A percentile compares a stretch with the other conserved stretches of the same genome.
phyloP scores from a whole-genome alignment of 2,113 vertebrate genomes.

The Oriolus oriolus region DNA sequence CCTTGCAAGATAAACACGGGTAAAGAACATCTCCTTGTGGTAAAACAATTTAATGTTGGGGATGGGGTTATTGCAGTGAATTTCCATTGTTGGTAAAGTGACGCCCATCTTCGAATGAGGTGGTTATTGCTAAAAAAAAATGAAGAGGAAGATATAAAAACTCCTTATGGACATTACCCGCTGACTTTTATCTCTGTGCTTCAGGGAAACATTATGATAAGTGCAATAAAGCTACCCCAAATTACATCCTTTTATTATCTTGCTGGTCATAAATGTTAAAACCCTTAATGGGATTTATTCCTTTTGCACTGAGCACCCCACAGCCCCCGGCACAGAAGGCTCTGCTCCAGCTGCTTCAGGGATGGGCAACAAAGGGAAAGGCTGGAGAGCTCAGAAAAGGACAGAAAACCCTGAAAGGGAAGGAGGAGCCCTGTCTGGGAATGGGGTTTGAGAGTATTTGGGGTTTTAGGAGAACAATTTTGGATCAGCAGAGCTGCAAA shows the following conservation, averaged over 20 bases:
- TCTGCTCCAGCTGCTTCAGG: not conserved
- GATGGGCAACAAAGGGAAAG: not conserved
- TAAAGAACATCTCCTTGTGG: no score
- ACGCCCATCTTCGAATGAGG: not conserved
- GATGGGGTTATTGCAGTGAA: not conserved
- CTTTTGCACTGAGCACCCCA: not conserved
- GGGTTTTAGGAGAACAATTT: not conserved
- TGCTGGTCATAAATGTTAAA: conserved; percentile 52
- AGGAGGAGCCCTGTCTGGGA: not conserved
- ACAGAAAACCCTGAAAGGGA: not conserved
- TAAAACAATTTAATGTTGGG: not conserved
- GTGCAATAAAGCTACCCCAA: conserved; percentile 61
- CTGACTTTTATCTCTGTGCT: conserved; percentile 66
- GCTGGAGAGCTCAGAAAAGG: not conserved
- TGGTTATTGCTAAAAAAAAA: not conserved
- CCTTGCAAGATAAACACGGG: not conserved
- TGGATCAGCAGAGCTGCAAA: not conserved
- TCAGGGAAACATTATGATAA: conserved; percentile 63
- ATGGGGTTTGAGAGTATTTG: not conserved
- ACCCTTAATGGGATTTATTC: conserved; percentile 22
- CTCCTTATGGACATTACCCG: conserved; percentile 45
- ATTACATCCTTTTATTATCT: conserved; percentile 70
- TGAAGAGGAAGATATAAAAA: not conserved
- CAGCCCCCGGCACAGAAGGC: not conserved
- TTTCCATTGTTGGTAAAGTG: not conserved